Conservation (phyloP, 2,113 vertebrate species). For the Oryctolagus cuniculus region mOryCun1.1 NC_091435.1:242501-243000, state of each 20-base stretch:
- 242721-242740: neutral
- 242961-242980: neutral
- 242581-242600: neutral
- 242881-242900: neutral
- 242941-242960: neutral
- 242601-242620: neutral
- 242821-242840: fast-evolving
- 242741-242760: neutral
- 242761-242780: no score
- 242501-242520: no score
- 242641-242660: neutral
- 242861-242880: neutral
- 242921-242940: neutral
- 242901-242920: neutral
- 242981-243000: neutral
- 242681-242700: neutral
- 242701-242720: neutral
- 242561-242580: neutral
- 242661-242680: neutral
- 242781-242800: neutral
- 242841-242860: neutral
- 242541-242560: neutral
- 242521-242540: neutral
- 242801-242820: neutral
- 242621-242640: neutral